Evolutionary conservation across 2,797 vertebrate species (phyloP).

Genomic region (Cossypha niveicapilla): DNA sequence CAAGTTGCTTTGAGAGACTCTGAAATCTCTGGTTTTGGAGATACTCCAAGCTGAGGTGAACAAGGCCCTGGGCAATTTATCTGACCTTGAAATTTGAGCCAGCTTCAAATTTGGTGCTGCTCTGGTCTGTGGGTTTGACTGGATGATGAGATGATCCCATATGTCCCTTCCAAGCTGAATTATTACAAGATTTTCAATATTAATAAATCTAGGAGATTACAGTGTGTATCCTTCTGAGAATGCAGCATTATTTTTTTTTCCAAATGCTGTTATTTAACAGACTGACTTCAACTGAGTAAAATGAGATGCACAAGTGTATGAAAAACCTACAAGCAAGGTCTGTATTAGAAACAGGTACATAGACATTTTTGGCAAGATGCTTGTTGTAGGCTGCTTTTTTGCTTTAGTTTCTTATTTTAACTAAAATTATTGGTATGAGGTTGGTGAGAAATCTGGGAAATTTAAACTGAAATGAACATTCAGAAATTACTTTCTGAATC

Average conservation of each 20-base stretch:
- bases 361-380: background rate
- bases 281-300: background rate
- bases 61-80: background rate
- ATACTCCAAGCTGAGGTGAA: background rate
- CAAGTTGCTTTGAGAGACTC: background rate
- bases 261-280: background rate
- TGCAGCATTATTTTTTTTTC: background rate
- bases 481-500: background rate
- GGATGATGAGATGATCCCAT: background rate
- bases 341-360: background rate
- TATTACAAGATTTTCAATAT: background rate
- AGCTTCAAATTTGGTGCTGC: background rate
- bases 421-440: background rate
- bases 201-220: background rate
- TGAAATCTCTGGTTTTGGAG: background rate
- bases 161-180: background rate
- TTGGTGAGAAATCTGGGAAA: background rate
- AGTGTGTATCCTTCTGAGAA: background rate
- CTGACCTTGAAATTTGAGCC: background rate
- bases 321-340: conserved; percentile 17
- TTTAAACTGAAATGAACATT: background rate
- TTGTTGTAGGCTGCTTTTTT: background rate
- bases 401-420: background rate
- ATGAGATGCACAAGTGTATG: background rate
- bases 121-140: background rate